phyloP scores from a whole-genome alignment of 1,140 invertebrate genomes.

The Physella acuta region DNA sequence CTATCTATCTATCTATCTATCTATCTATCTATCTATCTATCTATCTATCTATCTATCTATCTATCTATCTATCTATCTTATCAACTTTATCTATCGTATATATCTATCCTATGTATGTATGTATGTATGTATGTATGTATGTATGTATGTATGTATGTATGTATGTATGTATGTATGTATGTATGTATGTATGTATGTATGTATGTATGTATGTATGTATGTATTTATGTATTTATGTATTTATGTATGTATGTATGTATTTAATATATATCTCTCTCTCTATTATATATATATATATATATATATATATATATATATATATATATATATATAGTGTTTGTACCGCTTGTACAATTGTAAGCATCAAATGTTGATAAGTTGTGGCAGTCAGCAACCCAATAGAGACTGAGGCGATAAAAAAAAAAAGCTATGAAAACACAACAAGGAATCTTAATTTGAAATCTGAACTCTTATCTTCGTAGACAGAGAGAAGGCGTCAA shows the following conservation, averaged over 20 bases:
- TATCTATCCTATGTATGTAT: not conserved
- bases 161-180: not conserved
- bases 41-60: constrained; percentile 15
- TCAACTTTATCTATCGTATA: no score
- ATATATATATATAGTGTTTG: no score
- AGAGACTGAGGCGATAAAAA: no score
- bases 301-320: not conserved
- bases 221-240: not conserved
- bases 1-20: constrained; percentile 6
- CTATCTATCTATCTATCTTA: constrained; percentile 15
- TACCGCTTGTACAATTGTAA: no score
- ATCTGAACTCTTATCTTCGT: no score
- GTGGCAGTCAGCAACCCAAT: no score
- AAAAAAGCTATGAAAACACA: no score
- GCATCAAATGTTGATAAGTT: no score
- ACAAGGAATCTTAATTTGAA: no score
- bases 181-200: not conserved
- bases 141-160: not conserved
- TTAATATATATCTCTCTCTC: not conserved
- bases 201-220: not conserved
- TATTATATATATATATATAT: not conserved
- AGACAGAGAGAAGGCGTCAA: no score
- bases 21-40: constrained; percentile 15
- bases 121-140: not conserved
- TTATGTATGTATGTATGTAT: not conserved